Evolutionary conservation across 1,140 invertebrate genomes (phyloP).

Genomic region (Heterodera schachtii): DNA sequence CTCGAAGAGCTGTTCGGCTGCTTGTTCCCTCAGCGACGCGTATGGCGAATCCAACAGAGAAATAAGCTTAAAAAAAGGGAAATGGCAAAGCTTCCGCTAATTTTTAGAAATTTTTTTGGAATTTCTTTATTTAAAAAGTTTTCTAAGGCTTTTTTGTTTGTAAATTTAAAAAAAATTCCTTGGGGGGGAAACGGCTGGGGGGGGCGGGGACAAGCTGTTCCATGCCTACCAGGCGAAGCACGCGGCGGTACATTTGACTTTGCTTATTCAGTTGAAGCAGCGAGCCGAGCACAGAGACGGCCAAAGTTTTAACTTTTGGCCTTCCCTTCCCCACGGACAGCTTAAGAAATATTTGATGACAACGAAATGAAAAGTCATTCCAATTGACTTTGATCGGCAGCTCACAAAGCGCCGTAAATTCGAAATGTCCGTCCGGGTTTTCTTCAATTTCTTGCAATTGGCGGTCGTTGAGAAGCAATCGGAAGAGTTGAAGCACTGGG

Average conservation of each 20-base stretch:
- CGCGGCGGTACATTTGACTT: conserved; percentile 26
- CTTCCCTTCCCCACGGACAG: conserved; percentile 27
- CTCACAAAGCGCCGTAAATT: conserved; percentile 37
- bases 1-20: conserved; percentile 45
- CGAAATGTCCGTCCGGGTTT: conserved; percentile 33
- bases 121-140: too few species aligned
- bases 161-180: too few species aligned
- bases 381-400: conserved; percentile 41
- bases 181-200: too few species aligned
- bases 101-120: too few species aligned
- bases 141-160: too few species aligned
- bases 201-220: not conserved
- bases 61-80: conserved; percentile 34
- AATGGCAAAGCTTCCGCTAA: not conserved
- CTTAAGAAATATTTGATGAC: conserved; percentile 34
- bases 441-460: conserved; percentile 36
- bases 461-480: conserved; percentile 38
- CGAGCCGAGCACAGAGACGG: conserved; percentile 34
- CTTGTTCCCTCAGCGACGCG: conserved; percentile 32
- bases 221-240: conserved; percentile 20
- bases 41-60: conserved; percentile 49
- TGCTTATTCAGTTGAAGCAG: conserved; percentile 38
- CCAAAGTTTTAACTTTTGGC: conserved; percentile 40
- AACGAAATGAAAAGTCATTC: not conserved
- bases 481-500: conserved; percentile 28